A percentile compares a stretch with the other conserved stretches of the same genome.
These are phyloP conservation scores for Labia minor DNA, from an alignment of 2,888 invertebrate species.

Conservation along the genomic window DNA sequence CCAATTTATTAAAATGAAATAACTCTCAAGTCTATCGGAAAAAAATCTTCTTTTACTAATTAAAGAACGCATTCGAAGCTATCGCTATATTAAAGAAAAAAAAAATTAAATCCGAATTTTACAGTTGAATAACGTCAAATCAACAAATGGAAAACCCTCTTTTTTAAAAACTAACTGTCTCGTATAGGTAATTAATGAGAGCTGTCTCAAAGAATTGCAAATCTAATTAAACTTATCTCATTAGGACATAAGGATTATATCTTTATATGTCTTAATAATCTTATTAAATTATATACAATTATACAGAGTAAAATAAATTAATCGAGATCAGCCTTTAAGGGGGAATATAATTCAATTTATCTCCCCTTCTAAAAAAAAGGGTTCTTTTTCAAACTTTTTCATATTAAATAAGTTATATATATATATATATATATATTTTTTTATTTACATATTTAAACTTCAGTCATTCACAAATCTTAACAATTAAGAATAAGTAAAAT, in stretches of 20 bases:
- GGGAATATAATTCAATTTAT: no score
- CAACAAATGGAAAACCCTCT: neutral
- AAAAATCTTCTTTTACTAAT: neutral
- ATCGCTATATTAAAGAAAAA: neutral
- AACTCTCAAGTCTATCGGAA: neutral
- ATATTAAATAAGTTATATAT: no score
- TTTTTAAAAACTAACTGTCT: neutral
- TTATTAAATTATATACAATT: neutral
- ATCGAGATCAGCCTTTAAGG: no score
- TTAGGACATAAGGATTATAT: neutral
- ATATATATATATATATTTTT: no score
- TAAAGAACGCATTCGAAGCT: neutral
- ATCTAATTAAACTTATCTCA: slow-evolving; percentile 8
- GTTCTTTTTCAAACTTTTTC: no score
- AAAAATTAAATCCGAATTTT: slow-evolving; percentile 3
- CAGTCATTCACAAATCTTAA: no score
- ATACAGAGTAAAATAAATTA: no score
- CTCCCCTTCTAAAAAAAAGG: no score
- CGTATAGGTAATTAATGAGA: slow-evolving; percentile 2
- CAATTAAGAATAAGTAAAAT: no score
- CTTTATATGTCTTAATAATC: neutral
- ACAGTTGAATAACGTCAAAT: slow-evolving; percentile 3
- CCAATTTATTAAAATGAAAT: neutral
- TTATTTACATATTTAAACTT: no score
- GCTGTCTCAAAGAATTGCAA: neutral